Evolutionary conservation across 2,888 invertebrate genomes (phyloP).

Genomic region (Synanthedon formicaeformis): DNA sequence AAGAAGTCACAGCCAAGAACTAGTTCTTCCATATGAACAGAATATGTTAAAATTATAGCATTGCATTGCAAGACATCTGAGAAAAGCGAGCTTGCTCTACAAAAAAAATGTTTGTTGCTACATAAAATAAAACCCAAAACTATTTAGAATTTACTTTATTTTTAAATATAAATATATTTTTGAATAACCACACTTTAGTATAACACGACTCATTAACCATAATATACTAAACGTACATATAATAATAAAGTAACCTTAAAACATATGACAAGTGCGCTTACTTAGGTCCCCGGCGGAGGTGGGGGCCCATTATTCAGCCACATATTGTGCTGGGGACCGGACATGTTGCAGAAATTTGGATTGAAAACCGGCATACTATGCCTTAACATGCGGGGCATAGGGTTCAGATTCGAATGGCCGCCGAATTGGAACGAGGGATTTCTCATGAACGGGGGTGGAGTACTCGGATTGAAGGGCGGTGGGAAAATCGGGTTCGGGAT

Average conservation of each 20-base stretch:
- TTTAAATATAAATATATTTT: conserved; percentile 60
- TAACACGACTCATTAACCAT: conserved; percentile 28
- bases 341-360: conserved; percentile 27
- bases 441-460: conserved; percentile 18
- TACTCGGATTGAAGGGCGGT: conserved; percentile 24
- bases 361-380: conserved; percentile 34
- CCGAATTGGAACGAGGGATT: conserved; percentile 35
- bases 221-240: conserved; percentile 24
- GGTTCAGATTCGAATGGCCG: conserved; percentile 25
- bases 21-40: no score
- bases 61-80: no score
- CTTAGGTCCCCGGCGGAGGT: conserved; percentile 56
- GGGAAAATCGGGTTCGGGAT: conserved; percentile 30
- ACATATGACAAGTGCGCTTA: conserved; percentile 13
- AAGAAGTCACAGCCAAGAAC: no score
- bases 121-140: conserved; percentile 8
- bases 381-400: conserved; percentile 24
- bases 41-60: no score
- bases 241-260: conserved; percentile 18
- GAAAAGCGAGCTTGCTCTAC: no score
- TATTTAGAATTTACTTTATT: conserved; percentile 41
- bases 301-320: conserved; percentile 44
- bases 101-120: conserved; percentile 1
- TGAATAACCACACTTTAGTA: conserved; percentile 64
- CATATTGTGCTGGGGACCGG: conserved; percentile 22